Percentiles rank a stretch among this genome's conserved stretches.
phyloP scores from a whole-genome alignment of 2,113 vertebrate species.

The Pheucticus melanocephalus region DNA sequence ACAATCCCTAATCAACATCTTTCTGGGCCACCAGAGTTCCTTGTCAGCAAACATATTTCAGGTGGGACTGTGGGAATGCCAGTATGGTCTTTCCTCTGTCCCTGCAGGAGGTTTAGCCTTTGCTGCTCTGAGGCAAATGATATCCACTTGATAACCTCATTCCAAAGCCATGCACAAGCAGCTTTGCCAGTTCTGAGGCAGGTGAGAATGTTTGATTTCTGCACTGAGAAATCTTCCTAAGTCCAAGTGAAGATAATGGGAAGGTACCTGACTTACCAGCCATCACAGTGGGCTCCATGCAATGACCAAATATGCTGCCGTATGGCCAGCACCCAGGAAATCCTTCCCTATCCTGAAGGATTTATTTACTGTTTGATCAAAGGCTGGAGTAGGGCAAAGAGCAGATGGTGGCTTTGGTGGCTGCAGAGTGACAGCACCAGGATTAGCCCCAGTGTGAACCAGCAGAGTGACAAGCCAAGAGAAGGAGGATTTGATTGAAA shows the following conservation, averaged over 20 bases:
- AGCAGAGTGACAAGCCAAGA: conserved; percentile 23
- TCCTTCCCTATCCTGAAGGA: neutral
- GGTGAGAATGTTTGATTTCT: neutral
- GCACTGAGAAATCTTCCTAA: fast-evolving
- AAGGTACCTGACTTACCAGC: fast-evolving
- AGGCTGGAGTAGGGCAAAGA: neutral
- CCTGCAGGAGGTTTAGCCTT: neutral
- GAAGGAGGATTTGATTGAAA: conserved; percentile 12
- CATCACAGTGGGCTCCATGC: neutral
- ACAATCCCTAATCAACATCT: neutral
- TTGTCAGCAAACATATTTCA: neutral
- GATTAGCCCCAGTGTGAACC: conserved; percentile 16
- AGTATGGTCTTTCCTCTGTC: neutral
- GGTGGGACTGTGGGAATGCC: neutral
- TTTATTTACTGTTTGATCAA: conserved; percentile 11
- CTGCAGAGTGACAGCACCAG: neutral
- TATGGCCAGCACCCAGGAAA: neutral
- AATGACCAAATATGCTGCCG: neutral
- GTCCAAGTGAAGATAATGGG: neutral
- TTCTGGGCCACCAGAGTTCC: neutral
- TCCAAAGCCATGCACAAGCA: neutral
- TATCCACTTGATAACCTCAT: neutral
- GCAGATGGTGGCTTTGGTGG: neutral
- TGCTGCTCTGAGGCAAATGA: neutral
- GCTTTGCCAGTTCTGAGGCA: neutral